Conservation (phyloP, 2,113 vertebrate genomes). For the Irena cyanogastra region DNA sequence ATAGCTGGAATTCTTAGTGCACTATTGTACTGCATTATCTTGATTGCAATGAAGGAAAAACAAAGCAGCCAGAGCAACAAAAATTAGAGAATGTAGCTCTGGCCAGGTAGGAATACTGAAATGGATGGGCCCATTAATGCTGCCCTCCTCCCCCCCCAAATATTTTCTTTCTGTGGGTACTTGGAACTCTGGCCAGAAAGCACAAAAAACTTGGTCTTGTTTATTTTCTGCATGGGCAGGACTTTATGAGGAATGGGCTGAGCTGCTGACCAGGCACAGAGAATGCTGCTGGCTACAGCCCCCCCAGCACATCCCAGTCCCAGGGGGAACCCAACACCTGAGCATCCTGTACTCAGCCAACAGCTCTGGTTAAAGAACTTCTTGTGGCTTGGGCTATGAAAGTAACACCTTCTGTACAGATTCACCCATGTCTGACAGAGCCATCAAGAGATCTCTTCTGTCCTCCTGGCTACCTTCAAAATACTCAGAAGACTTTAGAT, state of each 20-base stretch:
- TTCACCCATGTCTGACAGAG: fast-evolving
- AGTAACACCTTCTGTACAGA: not conserved
- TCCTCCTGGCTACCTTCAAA: not conserved
- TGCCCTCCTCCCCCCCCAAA: fast-evolving
- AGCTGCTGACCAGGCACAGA: not conserved
- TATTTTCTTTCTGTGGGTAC: not conserved
- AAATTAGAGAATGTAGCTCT: conserved; percentile 2
- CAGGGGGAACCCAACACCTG: not conserved
- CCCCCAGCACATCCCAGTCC: not conserved
- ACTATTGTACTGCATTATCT: conserved; percentile 46
- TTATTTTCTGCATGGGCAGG: not conserved
- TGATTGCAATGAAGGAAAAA: conserved; percentile 48
- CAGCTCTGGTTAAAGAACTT: not conserved
- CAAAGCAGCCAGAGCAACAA: not conserved
- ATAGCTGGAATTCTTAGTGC: conserved; percentile 54
- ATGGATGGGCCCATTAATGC: not conserved
- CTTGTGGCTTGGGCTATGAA: not conserved
- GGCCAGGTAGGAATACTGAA: not conserved
- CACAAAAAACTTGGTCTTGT: not conserved
- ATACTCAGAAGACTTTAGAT: not conserved
- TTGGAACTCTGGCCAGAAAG: not conserved
- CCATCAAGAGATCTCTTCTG: not conserved
- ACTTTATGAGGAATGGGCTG: not conserved
- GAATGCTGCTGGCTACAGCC: not conserved
- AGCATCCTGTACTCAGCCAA: not conserved